Conservation (phyloP, 2,113 vertebrate genomes). For the Cavia porcellus region DNA sequence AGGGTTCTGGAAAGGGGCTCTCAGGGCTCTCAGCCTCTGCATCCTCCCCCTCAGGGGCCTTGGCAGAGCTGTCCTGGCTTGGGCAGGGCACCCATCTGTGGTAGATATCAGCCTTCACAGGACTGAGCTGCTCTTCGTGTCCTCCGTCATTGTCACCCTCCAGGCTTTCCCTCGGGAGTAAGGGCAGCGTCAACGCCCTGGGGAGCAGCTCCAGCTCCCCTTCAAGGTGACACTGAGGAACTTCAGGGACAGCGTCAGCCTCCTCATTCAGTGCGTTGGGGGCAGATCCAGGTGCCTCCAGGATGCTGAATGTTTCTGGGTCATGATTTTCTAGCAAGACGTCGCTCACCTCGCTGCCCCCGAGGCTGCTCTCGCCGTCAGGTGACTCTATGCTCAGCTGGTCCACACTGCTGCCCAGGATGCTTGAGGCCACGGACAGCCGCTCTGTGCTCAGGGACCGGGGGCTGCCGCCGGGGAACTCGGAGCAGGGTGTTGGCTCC, state of each 20-base stretch:
- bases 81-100: slow-evolving; percentile 5
- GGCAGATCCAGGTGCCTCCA: slow-evolving; percentile 79
- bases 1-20: slow-evolving; percentile 60
- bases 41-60: not conserved
- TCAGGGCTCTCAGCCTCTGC: slow-evolving; percentile 14
- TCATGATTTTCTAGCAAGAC: slow-evolving; percentile 79
- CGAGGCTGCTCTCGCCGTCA: slow-evolving; percentile 85
- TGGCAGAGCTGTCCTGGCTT: slow-evolving; percentile 58
- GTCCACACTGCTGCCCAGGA: slow-evolving; percentile 88
- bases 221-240: slow-evolving; percentile 22
- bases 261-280: slow-evolving; percentile 61
- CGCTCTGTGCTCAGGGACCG: slow-evolving; percentile 89
- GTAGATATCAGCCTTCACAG: not conserved
- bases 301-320: slow-evolving; percentile 83
- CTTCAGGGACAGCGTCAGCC: not conserved
- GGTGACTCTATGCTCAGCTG: slow-evolving; percentile 88
- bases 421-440: slow-evolving; percentile 88
- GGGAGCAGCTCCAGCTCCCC: not conserved
- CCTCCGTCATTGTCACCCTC: not conserved
- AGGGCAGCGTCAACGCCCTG: not conserved
- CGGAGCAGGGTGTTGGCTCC: slow-evolving; percentile 86
- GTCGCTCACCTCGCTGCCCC: slow-evolving; percentile 69
- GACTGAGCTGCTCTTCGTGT: not conserved
- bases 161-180: not conserved
- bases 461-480: slow-evolving; percentile 88